Conservation (phyloP, 1,140 invertebrate genomes). For the Euura lappo region DNA sequence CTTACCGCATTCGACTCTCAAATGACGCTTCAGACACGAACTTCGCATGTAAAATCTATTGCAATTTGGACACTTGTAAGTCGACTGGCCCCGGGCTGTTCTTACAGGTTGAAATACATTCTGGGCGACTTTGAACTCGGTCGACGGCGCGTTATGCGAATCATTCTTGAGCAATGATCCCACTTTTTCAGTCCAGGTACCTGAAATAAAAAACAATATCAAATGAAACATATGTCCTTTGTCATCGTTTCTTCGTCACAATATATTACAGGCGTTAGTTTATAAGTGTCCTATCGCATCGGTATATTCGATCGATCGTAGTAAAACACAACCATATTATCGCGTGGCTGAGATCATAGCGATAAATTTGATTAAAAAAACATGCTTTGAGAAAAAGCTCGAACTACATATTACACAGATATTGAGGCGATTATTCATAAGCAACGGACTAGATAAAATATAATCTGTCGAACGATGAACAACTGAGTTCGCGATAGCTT, state of each 20-base stretch:
- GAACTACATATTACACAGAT: no score
- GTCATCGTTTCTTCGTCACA: background rate
- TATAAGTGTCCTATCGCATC: no score
- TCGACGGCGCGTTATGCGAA: constrained; percentile 9
- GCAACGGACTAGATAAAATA: no score
- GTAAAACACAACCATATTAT: no score
- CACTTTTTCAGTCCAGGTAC: constrained; percentile 34
- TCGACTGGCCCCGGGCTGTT: constrained; percentile 38
- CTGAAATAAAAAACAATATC: constrained; percentile 44
- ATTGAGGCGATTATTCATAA: no score
- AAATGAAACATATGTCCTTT: constrained; percentile 3
- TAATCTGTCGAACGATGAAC: no score
- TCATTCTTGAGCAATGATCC: background rate
- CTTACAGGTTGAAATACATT: constrained; percentile 32
- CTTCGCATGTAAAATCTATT: constrained; percentile 63
- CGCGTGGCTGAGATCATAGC: no score
- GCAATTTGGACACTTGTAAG: constrained; percentile 63
- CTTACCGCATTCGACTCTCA: constrained; percentile 58
- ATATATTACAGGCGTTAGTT: background rate
- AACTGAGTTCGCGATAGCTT: no score
- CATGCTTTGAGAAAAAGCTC: no score
- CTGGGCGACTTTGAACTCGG: background rate
- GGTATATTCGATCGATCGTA: no score
- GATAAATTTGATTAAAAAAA: no score
- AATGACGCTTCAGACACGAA: constrained; percentile 63